Evolutionary conservation across 2,113 vertebrate genomes (phyloP).

Genomic region (Morone chrysops): DNA sequence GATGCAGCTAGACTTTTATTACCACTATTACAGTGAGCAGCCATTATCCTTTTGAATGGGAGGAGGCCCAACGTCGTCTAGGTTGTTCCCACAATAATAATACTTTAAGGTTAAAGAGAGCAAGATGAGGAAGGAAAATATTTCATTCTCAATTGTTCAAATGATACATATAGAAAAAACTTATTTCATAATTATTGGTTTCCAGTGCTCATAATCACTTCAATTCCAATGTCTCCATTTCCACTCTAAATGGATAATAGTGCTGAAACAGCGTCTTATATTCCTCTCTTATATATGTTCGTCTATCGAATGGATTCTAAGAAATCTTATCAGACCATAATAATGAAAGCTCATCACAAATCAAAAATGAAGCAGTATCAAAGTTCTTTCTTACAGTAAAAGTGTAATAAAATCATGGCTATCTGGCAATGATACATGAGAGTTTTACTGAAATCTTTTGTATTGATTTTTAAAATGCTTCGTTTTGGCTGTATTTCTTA

Average conservation of each 20-base stretch:
- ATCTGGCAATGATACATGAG: constrained; percentile 71
- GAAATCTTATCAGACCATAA: constrained; percentile 62
- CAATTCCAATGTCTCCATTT: constrained; percentile 62
- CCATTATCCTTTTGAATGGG: constrained; percentile 64
- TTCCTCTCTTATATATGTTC: constrained; percentile 54
- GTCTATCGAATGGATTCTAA: constrained; percentile 59
- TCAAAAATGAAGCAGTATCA: constrained; percentile 66
- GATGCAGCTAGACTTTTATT: constrained; percentile 64
- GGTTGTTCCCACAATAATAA: constrained; percentile 44
- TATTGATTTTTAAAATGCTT: constrained; percentile 79
- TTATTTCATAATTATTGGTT: constrained; percentile 59
- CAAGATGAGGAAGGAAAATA: constrained; percentile 14
- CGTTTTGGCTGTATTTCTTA: constrained; percentile 51
- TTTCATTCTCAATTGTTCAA: constrained; percentile 46
- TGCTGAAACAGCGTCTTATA: constrained; percentile 69
- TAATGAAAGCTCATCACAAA: constrained; percentile 76
- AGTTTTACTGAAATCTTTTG: constrained; percentile 73
- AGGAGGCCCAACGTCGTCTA: constrained; percentile 21
- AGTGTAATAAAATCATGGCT: constrained; percentile 74
- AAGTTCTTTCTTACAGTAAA: constrained; percentile 75
- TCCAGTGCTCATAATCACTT: constrained; percentile 59
- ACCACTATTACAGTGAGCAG: constrained; percentile 46
- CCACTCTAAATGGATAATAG: constrained; percentile 50
- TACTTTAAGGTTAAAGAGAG: constrained; percentile 59
- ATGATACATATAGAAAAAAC: constrained; percentile 37